Conservation (phyloP, 2,113 vertebrate species). For the Rattus norvegicus region GRCr8 NC_086021.1:86913001-86913500, state of each 20-base stretch:
- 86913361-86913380: background rate
- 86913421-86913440: constrained; percentile 1
- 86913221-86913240: background rate
- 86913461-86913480: background rate
- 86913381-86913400: background rate
- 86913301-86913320: background rate
- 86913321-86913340: background rate
- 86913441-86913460: background rate
- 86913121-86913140: background rate
- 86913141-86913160: background rate
- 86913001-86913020: background rate
- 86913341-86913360: constrained; percentile 21
- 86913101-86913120: background rate
- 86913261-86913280: background rate
- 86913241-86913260: background rate
- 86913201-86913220: background rate
- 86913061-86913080: background rate
- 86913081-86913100: too few relatives aligned
- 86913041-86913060: background rate
- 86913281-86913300: background rate
- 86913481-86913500: background rate
- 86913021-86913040: background rate
- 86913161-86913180: background rate
- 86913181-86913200: background rate
- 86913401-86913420: background rate